phyloP scores from a whole-genome alignment of 2,888 invertebrate species.

The Blastobasis adustella region DNA sequence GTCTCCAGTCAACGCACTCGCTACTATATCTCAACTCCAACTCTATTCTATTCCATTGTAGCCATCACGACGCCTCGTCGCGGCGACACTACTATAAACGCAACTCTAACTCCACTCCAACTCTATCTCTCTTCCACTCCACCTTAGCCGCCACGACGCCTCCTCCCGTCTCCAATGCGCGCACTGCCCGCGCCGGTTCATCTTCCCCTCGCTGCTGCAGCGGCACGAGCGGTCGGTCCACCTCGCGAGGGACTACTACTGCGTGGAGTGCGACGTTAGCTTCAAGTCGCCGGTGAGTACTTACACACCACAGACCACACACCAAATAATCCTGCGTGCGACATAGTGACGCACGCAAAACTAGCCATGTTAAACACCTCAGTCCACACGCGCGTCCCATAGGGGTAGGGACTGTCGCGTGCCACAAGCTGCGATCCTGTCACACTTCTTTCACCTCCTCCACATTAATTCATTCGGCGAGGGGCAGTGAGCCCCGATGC shows the following conservation, averaged over 20 bases:
- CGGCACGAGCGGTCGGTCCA: constrained; percentile 45
- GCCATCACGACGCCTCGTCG: constrained; percentile 54
- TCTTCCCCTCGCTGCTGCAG: constrained; percentile 45
- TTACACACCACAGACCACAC: too few species aligned
- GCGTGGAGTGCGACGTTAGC: constrained; percentile 59
- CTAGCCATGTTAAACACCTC: neutral
- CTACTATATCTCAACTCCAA: too few species aligned
- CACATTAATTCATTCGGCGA: too few species aligned
- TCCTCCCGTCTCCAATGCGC: constrained; percentile 38
- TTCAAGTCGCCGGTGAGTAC: constrained; percentile 49
- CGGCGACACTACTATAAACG: too few species aligned
- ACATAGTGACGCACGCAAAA: too few species aligned
- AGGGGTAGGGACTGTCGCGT: too few species aligned
- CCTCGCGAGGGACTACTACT: constrained; percentile 47
- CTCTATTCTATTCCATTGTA: constrained; percentile 21
- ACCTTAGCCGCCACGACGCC: constrained; percentile 52
- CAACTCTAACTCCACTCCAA: neutral
- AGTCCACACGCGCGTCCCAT: too few species aligned
- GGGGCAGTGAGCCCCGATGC: too few species aligned
- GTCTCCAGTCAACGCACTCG: constrained; percentile 39
- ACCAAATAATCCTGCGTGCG: too few species aligned
- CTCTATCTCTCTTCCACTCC: neutral
- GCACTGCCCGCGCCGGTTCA: constrained; percentile 42
- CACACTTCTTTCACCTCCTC: too few species aligned
- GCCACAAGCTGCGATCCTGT: too few species aligned